These are phyloP conservation scores for Anguilla obscura DNA, from an alignment of 2,797 vertebrate genomes.

Conservation along the genomic window DNA sequence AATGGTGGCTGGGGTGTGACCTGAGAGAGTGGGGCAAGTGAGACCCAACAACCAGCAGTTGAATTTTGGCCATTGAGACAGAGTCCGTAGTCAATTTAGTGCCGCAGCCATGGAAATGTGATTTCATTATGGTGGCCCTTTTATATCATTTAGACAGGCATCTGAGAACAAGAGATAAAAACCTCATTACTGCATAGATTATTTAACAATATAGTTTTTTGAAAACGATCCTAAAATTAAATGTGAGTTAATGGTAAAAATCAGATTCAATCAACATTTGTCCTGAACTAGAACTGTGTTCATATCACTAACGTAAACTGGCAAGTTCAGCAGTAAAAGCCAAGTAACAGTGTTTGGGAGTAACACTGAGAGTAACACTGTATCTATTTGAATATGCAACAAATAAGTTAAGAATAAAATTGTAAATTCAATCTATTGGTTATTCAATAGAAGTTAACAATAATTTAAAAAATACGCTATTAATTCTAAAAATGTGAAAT, in stretches of 20 bases:
- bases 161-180: background rate
- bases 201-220: background rate
- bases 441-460: background rate
- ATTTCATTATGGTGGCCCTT: slow-evolving; percentile 1
- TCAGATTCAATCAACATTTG: background rate
- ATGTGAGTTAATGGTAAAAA: background rate
- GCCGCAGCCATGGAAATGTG: slow-evolving; percentile 33
- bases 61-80: too few relatives aligned
- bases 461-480: background rate
- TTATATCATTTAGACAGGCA: background rate
- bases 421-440: background rate
- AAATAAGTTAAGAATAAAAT: background rate
- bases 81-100: background rate
- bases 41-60: background rate
- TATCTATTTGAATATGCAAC: background rate
- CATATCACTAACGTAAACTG: background rate
- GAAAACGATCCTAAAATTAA: background rate
- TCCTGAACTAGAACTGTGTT: background rate
- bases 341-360: background rate
- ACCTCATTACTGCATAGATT: background rate
- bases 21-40: slow-evolving; percentile 56
- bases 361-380: background rate
- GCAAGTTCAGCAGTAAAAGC: background rate
- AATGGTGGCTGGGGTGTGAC: slow-evolving; percentile 51
- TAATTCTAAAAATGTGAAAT: too few relatives aligned